Evolutionary conservation across 1,140 invertebrate genomes (phyloP), one percentile per base, ranked within the genome.

Genomic region (Drosophila nigrodunni): DNA sequence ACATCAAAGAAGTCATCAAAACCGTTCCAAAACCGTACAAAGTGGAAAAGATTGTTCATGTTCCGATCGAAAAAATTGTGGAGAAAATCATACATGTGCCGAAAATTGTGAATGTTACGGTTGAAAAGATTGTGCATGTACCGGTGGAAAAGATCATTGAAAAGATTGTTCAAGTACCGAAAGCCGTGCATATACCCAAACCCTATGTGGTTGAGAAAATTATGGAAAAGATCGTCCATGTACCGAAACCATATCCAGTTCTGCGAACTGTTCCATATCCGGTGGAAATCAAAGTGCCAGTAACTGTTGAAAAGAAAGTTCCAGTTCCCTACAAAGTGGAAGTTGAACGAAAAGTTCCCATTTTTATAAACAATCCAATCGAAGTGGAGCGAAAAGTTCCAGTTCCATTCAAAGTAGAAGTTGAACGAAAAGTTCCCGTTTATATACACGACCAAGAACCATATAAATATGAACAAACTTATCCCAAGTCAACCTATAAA

Each of bases 101-200:
- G 2, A 87, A 78, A 49, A 55, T 86, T 41, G 68, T 86, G 2
- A 86, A 86, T 52, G 79, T 86, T 15, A 86, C 82, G 0, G 93
- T 86, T 35, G 82, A 94, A 9, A 95, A 95, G 78, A 91, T 94
- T 7, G 93, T 96, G 0, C 95, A 96, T 76, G 95, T 95, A 7
- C 82, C 89, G 1, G 92, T 95, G 0, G 94, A 94, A 71, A 94
- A 94, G 59, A 71, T 88, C 6, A 73, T 93, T 1, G 93, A 93
- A 52, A 93, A 92, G 25, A 73, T 89, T n/a, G 73, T 93, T 21
- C 92, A 78, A 11, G 67, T 93, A 15, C 80, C 87, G 77, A 92
- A 91, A 35, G 73, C 88, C 2, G 81, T 92, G n/a, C 81, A 92
- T 8, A 44, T 87, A 21, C 72, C 79, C 0, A 87, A 86, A 10